phyloP scores from a whole-genome alignment of 2,797 vertebrate genomes.

The Poecilia velifera region DNA sequence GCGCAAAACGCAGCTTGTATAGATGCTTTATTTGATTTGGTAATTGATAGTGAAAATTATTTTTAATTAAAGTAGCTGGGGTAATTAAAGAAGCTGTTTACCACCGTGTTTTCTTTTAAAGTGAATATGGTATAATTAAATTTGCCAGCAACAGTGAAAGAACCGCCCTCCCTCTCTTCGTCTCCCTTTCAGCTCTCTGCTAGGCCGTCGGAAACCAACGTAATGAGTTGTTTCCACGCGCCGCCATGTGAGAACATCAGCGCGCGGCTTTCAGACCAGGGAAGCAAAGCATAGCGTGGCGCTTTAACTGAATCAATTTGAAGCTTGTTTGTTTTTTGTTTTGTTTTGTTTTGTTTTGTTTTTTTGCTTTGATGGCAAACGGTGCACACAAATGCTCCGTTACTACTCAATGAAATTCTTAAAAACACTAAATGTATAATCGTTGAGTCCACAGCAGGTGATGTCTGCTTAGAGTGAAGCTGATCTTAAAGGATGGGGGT shows the following conservation, averaged over 20 bases:
- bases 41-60: constrained; percentile 39
- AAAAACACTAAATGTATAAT: background rate
- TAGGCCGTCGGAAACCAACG: constrained; percentile 45
- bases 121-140: constrained; percentile 52
- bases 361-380: constrained; percentile 4
- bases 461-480: background rate
- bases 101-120: constrained; percentile 41
- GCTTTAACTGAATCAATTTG: background rate
- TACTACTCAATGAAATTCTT: background rate
- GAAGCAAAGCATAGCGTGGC: constrained; percentile 3
- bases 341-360: too few species aligned
- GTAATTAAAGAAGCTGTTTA: constrained; percentile 50
- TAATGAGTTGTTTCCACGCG: constrained; percentile 42
- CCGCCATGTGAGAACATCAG: constrained; percentile 28
- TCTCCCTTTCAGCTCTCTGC: constrained; percentile 24
- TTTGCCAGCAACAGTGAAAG: constrained; percentile 28
- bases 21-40: constrained; percentile 35
- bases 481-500: background rate
- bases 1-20: constrained; percentile 20
- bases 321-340: background rate
- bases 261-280: constrained; percentile 20
- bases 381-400: background rate
- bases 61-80: constrained; percentile 29
- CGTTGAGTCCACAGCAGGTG: background rate
- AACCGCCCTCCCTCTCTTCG: background rate